Conservation (phyloP, 2,888 invertebrate genomes). For the Exocentrus adspersus region DNA sequence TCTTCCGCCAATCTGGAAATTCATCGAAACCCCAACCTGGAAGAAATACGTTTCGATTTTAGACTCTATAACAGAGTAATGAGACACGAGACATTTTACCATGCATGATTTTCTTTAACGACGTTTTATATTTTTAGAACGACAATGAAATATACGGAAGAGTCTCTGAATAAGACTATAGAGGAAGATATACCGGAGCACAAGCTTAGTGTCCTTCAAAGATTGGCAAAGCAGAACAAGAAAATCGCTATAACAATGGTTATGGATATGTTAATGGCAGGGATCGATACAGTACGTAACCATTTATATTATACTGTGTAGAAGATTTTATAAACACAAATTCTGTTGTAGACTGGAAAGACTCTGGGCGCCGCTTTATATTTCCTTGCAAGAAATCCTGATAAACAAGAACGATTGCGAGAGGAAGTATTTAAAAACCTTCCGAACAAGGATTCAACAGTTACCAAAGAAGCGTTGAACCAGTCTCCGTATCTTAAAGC, state of each 20-base stretch:
- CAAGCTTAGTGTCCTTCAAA: constrained; percentile 73
- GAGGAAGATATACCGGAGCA: constrained; percentile 55
- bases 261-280: constrained; percentile 75
- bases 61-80: constrained; percentile 57
- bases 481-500: constrained; percentile 68
- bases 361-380: constrained; percentile 61
- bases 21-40: constrained; percentile 55
- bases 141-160: constrained; percentile 52
- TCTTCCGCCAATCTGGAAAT: constrained; percentile 56
- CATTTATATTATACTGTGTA: too few species aligned
- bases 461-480: constrained; percentile 59
- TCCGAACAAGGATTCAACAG: constrained; percentile 50
- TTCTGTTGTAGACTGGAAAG: constrained; percentile 63
- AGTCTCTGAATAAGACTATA: constrained; percentile 39
- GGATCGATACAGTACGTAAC: constrained; percentile 76
- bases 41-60: constrained; percentile 56
- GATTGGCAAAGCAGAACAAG: constrained; percentile 70
- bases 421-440: constrained; percentile 58
- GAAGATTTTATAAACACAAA: too few species aligned
- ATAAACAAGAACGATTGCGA: constrained; percentile 61
- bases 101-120: too few species aligned
- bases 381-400: constrained; percentile 62
- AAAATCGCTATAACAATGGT: constrained; percentile 74
- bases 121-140: too few species aligned
- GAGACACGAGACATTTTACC: not conserved